phyloP scores from a whole-genome alignment of 2,888 invertebrate genomes.

The Gonocerus acuteangulatus region DNA sequence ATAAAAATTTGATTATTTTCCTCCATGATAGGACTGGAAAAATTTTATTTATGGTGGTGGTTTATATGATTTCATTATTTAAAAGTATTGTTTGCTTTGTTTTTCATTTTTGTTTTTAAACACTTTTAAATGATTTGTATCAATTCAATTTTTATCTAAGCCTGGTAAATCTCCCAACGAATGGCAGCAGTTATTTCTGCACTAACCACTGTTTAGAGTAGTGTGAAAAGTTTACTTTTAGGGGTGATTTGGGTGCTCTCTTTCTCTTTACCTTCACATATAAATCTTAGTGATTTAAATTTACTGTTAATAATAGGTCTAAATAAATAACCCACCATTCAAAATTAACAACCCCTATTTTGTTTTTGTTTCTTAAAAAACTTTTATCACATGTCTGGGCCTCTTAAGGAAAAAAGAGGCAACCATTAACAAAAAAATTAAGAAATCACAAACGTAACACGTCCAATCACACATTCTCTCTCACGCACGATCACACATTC shows the following conservation, averaged over 20 bases:
- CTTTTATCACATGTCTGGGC: constrained; percentile 18
- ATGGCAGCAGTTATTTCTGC: not conserved
- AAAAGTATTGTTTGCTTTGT: not conserved
- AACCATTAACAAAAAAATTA: constrained; percentile 15
- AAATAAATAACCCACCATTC: constrained; percentile 22
- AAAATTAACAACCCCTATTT: constrained; percentile 23
- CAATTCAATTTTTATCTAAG: not conserved
- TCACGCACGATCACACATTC: constrained; percentile 11
- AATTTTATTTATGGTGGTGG: constrained; percentile 17
- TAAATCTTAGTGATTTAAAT: constrained; percentile 18
- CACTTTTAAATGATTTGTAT: not conserved
- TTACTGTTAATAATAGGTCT: constrained; percentile 13
- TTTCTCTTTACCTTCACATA: constrained; percentile 3
- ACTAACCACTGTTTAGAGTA: not conserved
- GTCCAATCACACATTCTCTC: not conserved
- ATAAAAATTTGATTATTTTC: constrained; percentile 1
- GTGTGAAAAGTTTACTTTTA: constrained; percentile 4
- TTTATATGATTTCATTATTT: constrained; percentile 9
- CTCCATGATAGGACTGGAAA: constrained; percentile 1
- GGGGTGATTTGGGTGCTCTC: constrained; percentile 23
- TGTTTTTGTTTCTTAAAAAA: constrained; percentile 1
- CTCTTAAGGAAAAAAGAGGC: constrained; percentile 6
- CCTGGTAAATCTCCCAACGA: not conserved
- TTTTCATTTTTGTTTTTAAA: not conserved
- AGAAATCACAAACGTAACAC: constrained; percentile 3